Evolutionary conservation across 2,888 invertebrate genomes (phyloP).

Genomic region (Vandiemenella viatica): DNA sequence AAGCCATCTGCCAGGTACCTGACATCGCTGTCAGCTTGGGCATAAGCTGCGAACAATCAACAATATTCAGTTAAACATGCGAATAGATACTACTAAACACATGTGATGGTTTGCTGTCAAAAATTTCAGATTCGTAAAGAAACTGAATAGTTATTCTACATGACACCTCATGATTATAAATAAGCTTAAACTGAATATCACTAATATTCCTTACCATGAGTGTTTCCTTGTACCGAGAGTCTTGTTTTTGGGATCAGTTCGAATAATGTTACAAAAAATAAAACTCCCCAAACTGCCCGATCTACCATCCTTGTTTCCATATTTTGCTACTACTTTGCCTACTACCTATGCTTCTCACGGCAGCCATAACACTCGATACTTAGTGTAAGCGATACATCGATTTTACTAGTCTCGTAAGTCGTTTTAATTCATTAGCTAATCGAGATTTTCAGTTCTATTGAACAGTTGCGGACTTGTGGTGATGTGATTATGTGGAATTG

Average conservation of each 20-base stretch:
- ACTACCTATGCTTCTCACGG: constrained; percentile 7
- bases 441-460: too few species aligned
- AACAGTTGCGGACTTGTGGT: too few species aligned
- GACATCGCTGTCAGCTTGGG: constrained; percentile 52
- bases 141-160: too few species aligned
- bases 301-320: constrained; percentile 16
- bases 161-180: too few species aligned
- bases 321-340: constrained; percentile 13
- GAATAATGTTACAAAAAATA: constrained; percentile 49
- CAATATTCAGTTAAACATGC: not conserved
- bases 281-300: constrained; percentile 35
- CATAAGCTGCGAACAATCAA: constrained; percentile 42
- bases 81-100: not conserved
- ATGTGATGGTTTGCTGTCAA: too few species aligned
- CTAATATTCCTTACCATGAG: constrained; percentile 53
- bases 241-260: constrained; percentile 51
- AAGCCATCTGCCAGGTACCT: constrained; percentile 51
- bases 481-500: too few species aligned
- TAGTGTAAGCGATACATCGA: too few species aligned
- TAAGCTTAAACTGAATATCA: too few species aligned
- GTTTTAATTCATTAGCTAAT: too few species aligned
- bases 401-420: too few species aligned
- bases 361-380: constrained; percentile 12
- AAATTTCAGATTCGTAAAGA: too few species aligned
- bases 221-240: constrained; percentile 56